Conservation (phyloP, 2,797 vertebrate genomes). For the Limosa lapponica region DNA sequence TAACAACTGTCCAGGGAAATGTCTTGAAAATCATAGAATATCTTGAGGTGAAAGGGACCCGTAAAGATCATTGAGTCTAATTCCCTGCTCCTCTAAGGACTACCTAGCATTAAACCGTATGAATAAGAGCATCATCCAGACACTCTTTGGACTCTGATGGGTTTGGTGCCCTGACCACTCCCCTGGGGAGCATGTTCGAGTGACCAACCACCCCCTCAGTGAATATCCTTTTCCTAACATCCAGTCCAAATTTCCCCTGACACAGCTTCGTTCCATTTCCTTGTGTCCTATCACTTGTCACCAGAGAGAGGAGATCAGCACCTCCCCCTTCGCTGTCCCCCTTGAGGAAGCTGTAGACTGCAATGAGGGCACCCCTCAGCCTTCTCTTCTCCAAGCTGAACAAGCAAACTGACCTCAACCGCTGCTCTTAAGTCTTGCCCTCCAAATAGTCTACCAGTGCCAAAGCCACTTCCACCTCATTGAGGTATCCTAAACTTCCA, state of each 20-base stretch:
- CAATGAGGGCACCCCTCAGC: not conserved
- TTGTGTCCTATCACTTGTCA: accelerated
- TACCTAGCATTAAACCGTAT: not conserved
- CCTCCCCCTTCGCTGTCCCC: accelerated
- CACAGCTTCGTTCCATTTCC: not conserved
- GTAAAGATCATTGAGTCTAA: accelerated
- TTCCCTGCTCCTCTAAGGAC: not conserved
- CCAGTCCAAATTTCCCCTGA: accelerated
- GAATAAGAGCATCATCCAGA: not conserved
- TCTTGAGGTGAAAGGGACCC: not conserved
- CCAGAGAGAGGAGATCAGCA: not conserved
- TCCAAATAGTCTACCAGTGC: not conserved
- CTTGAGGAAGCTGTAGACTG: not conserved
- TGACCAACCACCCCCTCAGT: accelerated
- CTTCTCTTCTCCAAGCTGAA: not conserved
- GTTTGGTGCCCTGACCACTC: not conserved
- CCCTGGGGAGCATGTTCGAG: not conserved
- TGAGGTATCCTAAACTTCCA: not conserved
- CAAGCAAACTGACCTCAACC: not conserved
- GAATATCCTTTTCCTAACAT: not conserved
- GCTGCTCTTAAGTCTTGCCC: accelerated
- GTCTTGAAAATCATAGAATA: not conserved
- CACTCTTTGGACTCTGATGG: not conserved
- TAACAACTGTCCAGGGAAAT: not conserved
- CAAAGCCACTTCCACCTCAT: accelerated